These are phyloP conservation scores for Sparus aurata DNA, from an alignment of 2,797 vertebrate species.

Conservation along the genomic window DNA sequence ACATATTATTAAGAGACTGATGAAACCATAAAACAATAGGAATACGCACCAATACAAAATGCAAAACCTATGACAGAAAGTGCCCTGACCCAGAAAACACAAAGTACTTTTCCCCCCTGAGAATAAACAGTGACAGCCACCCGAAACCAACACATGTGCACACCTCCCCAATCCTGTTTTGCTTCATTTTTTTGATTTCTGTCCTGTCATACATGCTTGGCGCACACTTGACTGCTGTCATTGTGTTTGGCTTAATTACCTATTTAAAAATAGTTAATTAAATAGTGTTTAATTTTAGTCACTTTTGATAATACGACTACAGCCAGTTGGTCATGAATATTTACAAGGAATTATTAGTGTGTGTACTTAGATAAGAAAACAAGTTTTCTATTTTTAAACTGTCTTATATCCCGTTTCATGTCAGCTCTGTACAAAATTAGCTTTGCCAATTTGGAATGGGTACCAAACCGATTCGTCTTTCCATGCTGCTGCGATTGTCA, in stretches of 20 bases:
- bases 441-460: not conserved
- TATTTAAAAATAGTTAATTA: not conserved
- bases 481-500: too few relatives aligned
- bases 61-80: not conserved
- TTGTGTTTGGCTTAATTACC: not conserved
- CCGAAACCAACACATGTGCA: not conserved
- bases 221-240: not conserved
- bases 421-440: not conserved
- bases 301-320: not conserved
- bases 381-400: not conserved
- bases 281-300: not conserved
- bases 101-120: not conserved
- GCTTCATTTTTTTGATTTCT: constrained; percentile 48
- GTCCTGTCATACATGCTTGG: not conserved
- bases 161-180: constrained; percentile 28
- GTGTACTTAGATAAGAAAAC: not conserved
- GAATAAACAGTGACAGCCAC: not conserved
- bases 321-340: not conserved
- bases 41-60: too few relatives aligned
- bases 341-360: not conserved
- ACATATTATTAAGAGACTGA: constrained; percentile 6
- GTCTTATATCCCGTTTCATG: not conserved
- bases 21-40: not conserved
- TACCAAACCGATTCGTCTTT: not conserved
- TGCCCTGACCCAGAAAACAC: not conserved